phyloP scores from a whole-genome alignment of 2,797 vertebrate species.

The Heterohyrax brucei region DNA sequence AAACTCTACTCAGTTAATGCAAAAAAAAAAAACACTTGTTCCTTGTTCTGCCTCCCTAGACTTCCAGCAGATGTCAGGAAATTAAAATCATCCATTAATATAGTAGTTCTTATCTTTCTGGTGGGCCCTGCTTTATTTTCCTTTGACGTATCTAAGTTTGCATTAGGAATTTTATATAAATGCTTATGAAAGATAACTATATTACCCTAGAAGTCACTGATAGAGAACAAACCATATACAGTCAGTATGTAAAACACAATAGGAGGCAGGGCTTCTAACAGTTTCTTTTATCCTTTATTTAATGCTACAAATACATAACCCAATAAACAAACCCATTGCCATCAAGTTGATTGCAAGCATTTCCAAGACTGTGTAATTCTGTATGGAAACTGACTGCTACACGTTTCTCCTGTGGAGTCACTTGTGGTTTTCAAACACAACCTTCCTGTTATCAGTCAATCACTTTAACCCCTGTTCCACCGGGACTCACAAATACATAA shows the following conservation, averaged over 20 bases:
- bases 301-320: not conserved
- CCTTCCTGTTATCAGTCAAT: too few relatives aligned
- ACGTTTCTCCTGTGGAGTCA: too few relatives aligned
- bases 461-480: too few relatives aligned
- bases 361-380: too few relatives aligned
- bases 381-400: too few relatives aligned
- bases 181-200: not conserved
- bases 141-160: not conserved
- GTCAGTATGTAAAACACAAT: not conserved
- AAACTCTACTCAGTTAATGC: constrained; percentile 2
- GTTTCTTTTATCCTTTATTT: not conserved
- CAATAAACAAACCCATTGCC: too few relatives aligned
- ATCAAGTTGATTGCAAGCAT: too few relatives aligned
- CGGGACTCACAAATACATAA: too few relatives aligned
- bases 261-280: not conserved
- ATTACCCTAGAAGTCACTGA: not conserved
- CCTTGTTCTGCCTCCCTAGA: not conserved
- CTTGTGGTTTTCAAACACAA: too few relatives aligned
- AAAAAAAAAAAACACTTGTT: constrained; percentile 47
- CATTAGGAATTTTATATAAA: not conserved
- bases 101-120: constrained; percentile 11
- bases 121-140: constrained; percentile 31
- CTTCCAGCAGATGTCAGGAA: not conserved
- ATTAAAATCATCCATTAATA: constrained; percentile 59
- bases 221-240: not conserved